Evolutionary conservation across 1,140 invertebrate genomes (phyloP).

Genomic region (Seison nebaliae): DNA sequence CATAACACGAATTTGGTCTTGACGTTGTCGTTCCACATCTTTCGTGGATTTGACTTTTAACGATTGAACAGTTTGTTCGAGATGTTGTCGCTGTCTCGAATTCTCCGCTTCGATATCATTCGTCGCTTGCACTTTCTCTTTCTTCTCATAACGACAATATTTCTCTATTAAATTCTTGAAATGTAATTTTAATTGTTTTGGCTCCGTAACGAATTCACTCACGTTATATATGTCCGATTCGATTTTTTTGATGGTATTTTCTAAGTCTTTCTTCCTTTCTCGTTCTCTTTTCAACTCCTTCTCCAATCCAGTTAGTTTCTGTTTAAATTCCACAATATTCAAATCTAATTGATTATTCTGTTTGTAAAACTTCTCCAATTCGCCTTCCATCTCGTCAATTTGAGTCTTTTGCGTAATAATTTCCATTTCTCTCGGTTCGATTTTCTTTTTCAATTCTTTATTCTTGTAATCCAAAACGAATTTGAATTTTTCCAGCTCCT

Average conservation of each 20-base stretch:
- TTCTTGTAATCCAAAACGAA: slow-evolving; percentile 66
- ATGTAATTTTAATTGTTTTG: slow-evolving; percentile 44
- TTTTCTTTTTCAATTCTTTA: slow-evolving; percentile 50
- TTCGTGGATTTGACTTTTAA: slow-evolving; percentile 28
- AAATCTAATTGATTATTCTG: slow-evolving; percentile 39
- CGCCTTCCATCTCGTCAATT: slow-evolving; percentile 41
- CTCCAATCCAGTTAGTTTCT: slow-evolving; percentile 43
- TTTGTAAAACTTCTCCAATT: slow-evolving; percentile 42
- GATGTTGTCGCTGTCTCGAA: slow-evolving; percentile 44
- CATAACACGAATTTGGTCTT: slow-evolving; percentile 31
- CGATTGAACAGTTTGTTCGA: slow-evolving; percentile 14
- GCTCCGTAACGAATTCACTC: slow-evolving; percentile 45
- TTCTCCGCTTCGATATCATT: slow-evolving; percentile 48
- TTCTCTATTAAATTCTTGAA: slow-evolving; percentile 46
- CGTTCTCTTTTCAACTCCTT: slow-evolving; percentile 41
- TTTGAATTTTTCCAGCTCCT: slow-evolving; percentile 63
- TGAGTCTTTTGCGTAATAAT: slow-evolving; percentile 51
- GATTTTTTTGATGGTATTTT: slow-evolving; percentile 42
- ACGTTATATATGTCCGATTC: slow-evolving; percentile 48
- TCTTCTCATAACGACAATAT: slow-evolving; percentile 31
- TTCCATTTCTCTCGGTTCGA: slow-evolving; percentile 45
- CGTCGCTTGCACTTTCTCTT: slow-evolving; percentile 26
- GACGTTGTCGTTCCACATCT: slow-evolving; percentile 26
- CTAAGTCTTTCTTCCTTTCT: slow-evolving; percentile 33
- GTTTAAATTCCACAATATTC: slow-evolving; percentile 41